Conservation (phyloP, 2,113 vertebrate genomes). For the Thinocorus orbignyianus region DNA sequence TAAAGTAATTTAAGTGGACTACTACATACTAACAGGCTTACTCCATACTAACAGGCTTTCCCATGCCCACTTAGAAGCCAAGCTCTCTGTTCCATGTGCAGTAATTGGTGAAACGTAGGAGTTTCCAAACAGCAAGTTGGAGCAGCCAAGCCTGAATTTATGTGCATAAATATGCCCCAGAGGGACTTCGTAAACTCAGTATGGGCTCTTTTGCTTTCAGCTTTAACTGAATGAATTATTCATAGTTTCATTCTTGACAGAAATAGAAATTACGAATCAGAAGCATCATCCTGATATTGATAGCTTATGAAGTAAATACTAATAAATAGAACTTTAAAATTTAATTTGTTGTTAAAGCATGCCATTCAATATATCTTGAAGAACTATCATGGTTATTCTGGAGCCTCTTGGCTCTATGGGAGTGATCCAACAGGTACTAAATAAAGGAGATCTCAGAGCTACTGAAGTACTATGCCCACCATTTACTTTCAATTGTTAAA, state of each 20-base stretch:
- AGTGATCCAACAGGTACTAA: not conserved
- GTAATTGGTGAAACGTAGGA: not conserved
- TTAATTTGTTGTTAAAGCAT: not conserved
- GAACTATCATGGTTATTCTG: not conserved
- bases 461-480: not conserved
- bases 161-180: constrained; percentile 6
- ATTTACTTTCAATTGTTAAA: not conserved
- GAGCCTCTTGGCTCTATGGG: not conserved
- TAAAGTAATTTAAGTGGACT: constrained; percentile 1
- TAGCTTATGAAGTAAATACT: not conserved
- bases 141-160: constrained; percentile 26
- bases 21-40: not conserved
- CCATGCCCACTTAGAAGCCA: not conserved
- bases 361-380: not conserved
- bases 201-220: constrained; percentile 15
- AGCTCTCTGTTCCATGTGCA: not conserved
- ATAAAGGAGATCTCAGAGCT: not conserved
- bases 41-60: not conserved
- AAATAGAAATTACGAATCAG: constrained; percentile 17
- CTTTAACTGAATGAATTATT: constrained; percentile 20
- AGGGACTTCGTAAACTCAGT: not conserved
- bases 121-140: constrained; percentile 15
- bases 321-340: constrained; percentile 8
- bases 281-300: not conserved
- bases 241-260: constrained; percentile 57